Conservation (phyloP, 2,113 vertebrate genomes). For the Orientallactaga bullata region DNA sequence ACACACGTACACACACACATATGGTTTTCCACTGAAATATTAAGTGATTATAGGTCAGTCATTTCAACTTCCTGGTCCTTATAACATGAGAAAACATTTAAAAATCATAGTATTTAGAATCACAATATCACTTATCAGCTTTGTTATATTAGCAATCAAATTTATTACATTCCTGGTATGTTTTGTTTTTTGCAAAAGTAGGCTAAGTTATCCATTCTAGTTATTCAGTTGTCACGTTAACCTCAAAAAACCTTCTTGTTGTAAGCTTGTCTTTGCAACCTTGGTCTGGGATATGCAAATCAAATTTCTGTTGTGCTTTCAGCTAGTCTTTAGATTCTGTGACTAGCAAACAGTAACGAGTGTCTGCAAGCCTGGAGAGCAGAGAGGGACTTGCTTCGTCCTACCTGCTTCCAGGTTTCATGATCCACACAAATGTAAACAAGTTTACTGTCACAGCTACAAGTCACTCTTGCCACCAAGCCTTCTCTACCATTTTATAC, state of each 20-base stretch:
- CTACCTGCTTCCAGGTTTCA: background rate
- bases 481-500: background rate
- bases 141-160: background rate
- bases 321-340: background rate
- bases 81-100: background rate
- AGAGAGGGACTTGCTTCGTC: background rate
- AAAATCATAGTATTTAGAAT: slow-evolving; percentile 4
- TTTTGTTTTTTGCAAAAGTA: background rate
- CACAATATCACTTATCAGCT: background rate
- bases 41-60: background rate
- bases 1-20: background rate
- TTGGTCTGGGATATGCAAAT: background rate
- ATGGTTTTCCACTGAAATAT: background rate
- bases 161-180: background rate
- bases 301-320: background rate
- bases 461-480: background rate
- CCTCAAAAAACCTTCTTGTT: background rate
- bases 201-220: background rate
- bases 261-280: background rate
- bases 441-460: background rate
- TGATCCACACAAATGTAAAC: background rate
- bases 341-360: background rate
- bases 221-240: background rate
- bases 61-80: background rate
- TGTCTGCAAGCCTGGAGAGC: background rate